A percentile compares a stretch with the other conserved stretches of the same genome.
phyloP scores from a whole-genome alignment of 2,888 invertebrate species.

The Acrobasis suavella region DNA sequence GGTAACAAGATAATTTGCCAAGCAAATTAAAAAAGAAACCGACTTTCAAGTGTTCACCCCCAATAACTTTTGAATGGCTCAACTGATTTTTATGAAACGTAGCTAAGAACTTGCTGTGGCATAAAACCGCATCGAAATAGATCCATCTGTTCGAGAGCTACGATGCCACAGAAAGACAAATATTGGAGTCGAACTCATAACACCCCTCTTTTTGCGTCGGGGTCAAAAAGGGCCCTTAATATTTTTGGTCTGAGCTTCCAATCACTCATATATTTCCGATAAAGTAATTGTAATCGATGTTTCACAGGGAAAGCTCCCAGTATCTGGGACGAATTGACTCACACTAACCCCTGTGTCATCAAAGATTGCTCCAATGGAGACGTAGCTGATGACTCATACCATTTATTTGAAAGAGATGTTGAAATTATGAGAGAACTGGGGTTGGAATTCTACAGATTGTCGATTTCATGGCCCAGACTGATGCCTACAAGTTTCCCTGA shows the following conservation, averaged over 20 bases:
- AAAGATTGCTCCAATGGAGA: slow-evolving; percentile 80
- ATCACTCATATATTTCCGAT: background rate
- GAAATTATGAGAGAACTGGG: slow-evolving; percentile 63
- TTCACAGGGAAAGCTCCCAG: slow-evolving; percentile 75
- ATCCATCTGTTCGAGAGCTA: too few species aligned
- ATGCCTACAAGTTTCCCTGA: slow-evolving; percentile 78
- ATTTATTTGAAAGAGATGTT: slow-evolving; percentile 80
- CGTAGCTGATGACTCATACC: slow-evolving; percentile 81
- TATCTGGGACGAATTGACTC: slow-evolving; percentile 84
- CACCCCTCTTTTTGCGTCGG: too few species aligned
- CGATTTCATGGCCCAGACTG: slow-evolving; percentile 84
- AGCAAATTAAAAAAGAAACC: too few species aligned
- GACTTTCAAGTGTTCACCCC: too few species aligned
- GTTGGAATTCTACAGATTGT: slow-evolving; percentile 75
- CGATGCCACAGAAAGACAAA: too few species aligned
- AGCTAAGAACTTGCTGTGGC: too few species aligned
- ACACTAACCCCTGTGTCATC: slow-evolving; percentile 67
- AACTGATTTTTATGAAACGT: too few species aligned
- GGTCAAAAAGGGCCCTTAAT: background rate
- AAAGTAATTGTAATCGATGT: slow-evolving; percentile 1
- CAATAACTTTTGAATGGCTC: too few species aligned
- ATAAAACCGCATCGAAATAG: too few species aligned
- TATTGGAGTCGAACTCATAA: too few species aligned
- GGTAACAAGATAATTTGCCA: too few species aligned
- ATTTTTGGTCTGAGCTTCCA: too few species aligned